Conservation (phyloP, 2,797 vertebrate genomes). For the Sitta carolinensis region DNA sequence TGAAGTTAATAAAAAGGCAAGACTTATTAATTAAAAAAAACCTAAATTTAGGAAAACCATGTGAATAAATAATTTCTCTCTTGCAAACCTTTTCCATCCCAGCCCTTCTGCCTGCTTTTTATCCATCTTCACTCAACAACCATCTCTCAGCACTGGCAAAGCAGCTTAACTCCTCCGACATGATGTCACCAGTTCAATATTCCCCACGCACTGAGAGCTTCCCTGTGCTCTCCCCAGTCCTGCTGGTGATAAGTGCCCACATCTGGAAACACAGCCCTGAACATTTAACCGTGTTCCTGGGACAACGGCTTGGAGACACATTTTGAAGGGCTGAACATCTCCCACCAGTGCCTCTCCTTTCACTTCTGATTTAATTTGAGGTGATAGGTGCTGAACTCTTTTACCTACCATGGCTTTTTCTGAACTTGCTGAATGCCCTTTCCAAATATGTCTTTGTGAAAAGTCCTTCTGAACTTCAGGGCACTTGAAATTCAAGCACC, state of each 20-base stretch:
- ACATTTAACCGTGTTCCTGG: neutral
- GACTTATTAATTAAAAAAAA: neutral
- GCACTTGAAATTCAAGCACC: neutral
- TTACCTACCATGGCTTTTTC: neutral
- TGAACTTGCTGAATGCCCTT: slow-evolving; percentile 6
- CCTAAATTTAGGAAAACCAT: neutral
- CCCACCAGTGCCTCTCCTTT: neutral
- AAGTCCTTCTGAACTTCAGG: slow-evolving; percentile 38
- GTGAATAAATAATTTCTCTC: neutral
- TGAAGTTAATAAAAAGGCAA: neutral
- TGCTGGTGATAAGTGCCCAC: neutral
- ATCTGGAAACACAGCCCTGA: neutral
- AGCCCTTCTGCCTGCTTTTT: neutral
- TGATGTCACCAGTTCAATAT: neutral
- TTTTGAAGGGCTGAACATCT: neutral
- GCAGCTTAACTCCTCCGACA: neutral
- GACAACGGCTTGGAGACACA: neutral
- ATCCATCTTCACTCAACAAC: neutral
- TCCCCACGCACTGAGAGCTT: neutral
- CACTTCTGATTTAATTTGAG: neutral
- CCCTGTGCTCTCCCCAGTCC: neutral
- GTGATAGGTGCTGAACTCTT: slow-evolving; percentile 34
- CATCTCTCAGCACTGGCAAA: neutral
- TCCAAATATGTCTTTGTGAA: neutral
- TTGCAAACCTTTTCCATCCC: neutral